Base-by-base conservation (phyloP, 2,888 invertebrate species). In the Criorhina ranunculi region DNA sequence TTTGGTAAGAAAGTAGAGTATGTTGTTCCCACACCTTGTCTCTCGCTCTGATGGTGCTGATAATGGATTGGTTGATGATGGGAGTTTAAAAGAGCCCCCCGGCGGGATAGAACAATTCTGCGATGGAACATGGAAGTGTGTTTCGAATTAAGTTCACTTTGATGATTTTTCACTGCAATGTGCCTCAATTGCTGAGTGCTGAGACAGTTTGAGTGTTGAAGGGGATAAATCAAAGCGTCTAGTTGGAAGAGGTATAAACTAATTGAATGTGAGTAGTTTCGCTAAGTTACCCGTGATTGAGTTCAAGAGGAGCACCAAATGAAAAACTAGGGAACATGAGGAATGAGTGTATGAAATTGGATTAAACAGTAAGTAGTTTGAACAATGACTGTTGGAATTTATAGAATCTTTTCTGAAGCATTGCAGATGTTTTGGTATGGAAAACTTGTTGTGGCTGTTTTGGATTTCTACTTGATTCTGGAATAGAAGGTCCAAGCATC, bases 11-110 rank as follows among this genome's bases (percentile, higher is more conserved):
- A 17, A 37, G 29, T n/a, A 24, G 12, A 55, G 11, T 0, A 15
- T n/a, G 33, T 33, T 70, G 12, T 15, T 78, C 78, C 57, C 78
- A 72, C 64, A 70, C 62, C 46, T 70, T 78, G 55, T 62, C 62
- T 55, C 33, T 62, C 62, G 44, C 33, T 29, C 42, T 7, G 35
- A 35, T 53, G 67, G 31, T 46, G 44, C 11, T 76, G 57, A 24
- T 69, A 64, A 49, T 79, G 42, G 35, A 79, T 66, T 66, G 33
- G 40, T 46, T 62, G 37, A 11, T 59, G 17, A 15, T 59, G 17
- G 15, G 15, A 51, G 33, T 49, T 5, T n/a, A n/a, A 35, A 72
- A 66, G 17, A 49, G n/a, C 49, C 35, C 42, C n/a, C 8, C 24
- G 24, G 24, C 24, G n/a, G 49, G 72, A 59, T 24, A 42, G n/a